Conservation (phyloP, 2,113 vertebrate genomes). For the Centropus bengalensis region DNA sequence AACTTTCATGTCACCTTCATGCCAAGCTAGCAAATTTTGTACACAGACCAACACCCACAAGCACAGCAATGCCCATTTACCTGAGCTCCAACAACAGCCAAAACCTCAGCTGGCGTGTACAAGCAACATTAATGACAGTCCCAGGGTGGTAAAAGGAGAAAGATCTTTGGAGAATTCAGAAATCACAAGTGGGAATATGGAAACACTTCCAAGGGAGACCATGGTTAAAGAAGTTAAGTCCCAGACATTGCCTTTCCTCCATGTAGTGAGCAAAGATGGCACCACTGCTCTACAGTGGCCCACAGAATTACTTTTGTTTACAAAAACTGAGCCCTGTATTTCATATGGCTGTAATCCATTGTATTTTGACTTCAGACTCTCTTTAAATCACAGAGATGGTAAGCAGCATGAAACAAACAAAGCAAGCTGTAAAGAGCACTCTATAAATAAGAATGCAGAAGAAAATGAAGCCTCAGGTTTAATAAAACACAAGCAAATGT, state of each 20-base stretch:
- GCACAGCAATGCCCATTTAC: constrained; percentile 39
- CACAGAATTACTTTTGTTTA: constrained; percentile 87
- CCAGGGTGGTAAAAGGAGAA: constrained; percentile 1
- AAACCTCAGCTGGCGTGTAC: background rate
- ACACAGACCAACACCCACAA: constrained; percentile 28
- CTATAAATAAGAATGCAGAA: constrained; percentile 42
- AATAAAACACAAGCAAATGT: constrained; percentile 70
- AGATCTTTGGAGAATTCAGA: constrained; percentile 26
- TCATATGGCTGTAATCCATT: constrained; percentile 94
- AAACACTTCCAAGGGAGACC: constrained; percentile 16
- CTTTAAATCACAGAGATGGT: constrained; percentile 62
- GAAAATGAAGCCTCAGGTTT: constrained; percentile 71
- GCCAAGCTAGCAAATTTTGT: constrained; percentile 41
- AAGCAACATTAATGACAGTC: background rate
- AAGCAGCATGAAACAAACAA: constrained; percentile 50
- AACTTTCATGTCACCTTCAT: constrained; percentile 8
- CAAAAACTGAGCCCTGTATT: constrained; percentile 88
- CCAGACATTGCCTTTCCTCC: constrained; percentile 77
- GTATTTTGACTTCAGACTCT: constrained; percentile 82
- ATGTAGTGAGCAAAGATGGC: constrained; percentile 88
- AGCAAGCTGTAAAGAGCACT: constrained; percentile 34
- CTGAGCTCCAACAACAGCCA: constrained; percentile 30
- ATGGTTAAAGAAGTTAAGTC: constrained; percentile 45
- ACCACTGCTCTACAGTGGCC: constrained; percentile 89
- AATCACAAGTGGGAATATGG: background rate